Evolutionary conservation across 2,888 invertebrate genomes (phyloP).

Genomic region (Callinectes sapidus): DNA sequence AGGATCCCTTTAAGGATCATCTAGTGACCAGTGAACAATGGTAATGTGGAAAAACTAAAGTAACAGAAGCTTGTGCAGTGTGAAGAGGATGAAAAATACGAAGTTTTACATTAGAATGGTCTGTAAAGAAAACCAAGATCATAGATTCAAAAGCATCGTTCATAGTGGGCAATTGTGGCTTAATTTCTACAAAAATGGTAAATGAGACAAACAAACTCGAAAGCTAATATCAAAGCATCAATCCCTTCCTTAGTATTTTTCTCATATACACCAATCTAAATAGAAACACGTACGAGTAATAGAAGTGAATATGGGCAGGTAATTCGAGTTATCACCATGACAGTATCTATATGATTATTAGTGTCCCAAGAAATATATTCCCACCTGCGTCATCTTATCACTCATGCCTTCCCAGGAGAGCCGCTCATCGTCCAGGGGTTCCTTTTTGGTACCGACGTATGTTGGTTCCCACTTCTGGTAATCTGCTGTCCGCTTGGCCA

Average conservation of each 20-base stretch:
- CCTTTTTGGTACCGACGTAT: conserved; percentile 91
- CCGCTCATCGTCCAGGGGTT: conserved; percentile 92
- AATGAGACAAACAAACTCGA: too few species aligned
- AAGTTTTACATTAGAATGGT: neutral
- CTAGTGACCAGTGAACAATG: neutral
- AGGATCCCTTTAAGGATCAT: neutral
- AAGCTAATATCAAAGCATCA: too few species aligned
- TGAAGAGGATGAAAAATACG: neutral
- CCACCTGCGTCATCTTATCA: conserved; percentile 96
- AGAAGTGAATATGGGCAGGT: too few species aligned
- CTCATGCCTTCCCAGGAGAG: conserved; percentile 96
- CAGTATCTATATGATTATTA: neutral
- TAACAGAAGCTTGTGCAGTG: neutral
- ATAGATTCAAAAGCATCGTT: neutral
- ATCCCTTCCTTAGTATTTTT: too few species aligned
- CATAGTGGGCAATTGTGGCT: neutral
- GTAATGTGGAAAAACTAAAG: neutral
- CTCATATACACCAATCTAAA: too few species aligned
- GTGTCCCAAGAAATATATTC: neutral
- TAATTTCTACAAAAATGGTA: too few species aligned
- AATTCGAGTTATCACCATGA: too few species aligned
- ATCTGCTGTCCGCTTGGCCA: conserved; percentile 87
- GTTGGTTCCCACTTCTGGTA: conserved; percentile 95
- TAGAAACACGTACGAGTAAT: too few species aligned
- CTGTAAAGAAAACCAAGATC: neutral